Evolutionary conservation across 2,888 invertebrate species (phyloP), one percentile per base, ranked within the genome.

Genomic region (Calameuta filiformis): DNA sequence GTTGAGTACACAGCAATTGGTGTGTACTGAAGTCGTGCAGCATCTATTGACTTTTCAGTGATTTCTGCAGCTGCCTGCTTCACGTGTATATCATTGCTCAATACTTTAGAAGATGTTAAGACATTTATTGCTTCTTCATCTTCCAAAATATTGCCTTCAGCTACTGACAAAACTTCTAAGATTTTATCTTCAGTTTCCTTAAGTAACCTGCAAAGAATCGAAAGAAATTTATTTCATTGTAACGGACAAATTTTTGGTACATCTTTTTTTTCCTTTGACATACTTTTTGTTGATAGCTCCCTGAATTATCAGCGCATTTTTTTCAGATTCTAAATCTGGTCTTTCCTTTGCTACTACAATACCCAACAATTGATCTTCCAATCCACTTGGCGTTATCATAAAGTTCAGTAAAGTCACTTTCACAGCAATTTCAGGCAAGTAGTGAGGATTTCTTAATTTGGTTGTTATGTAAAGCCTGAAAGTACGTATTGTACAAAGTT

Each of bases 131-230:
- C 98, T 73, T 96, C 97, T 92, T 98, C 98, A 89, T 98, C 98
- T 91, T 98, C 98, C 76, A 98, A 92, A 84, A 97, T 96, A 89
- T 96, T 96, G 33, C 96, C 96, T 84, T 95, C 94, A 0, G 96
- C 94, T 0, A 94, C 93, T 79, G 95, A 95, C 15, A 97, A 90
- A 0, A 96, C 94, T 91, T 95, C 95, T 15, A 98, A 92, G 83
- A 98, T 98, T 91, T 98, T 96, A 91, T 96, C 96, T 91, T 98
- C 98, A 68, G 98, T 97, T 84, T 98, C 97, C 88, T 98, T 97
- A 79, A 97, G 89, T 80, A 95, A 93, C 73, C 96, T 94, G 79
- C 12, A 83, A 85, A 75, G 73, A 69, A 75, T 68, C 11, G 11
- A 35, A 12, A 69, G 23, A 40, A 68, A 78, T 71, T 71, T 75